phyloP scores from a whole-genome alignment of 2,113 vertebrate species.

The Amblyornis subalaris region DNA sequence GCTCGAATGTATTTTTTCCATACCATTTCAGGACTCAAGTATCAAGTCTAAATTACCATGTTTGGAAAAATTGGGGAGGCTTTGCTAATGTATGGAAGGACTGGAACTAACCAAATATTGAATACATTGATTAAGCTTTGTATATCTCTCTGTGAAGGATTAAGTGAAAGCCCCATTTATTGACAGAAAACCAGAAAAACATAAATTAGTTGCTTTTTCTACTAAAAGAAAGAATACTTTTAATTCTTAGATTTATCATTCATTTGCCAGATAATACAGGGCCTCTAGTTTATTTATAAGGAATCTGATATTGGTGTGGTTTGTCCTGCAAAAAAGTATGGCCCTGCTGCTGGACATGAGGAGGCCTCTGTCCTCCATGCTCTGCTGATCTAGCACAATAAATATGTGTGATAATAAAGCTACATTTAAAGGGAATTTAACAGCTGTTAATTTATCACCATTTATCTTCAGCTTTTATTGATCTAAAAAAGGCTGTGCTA shows the following conservation, averaged over 20 bases:
- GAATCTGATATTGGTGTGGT: background rate
- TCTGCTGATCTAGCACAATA: background rate
- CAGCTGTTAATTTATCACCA: background rate
- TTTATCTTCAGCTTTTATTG: background rate
- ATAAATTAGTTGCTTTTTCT: background rate
- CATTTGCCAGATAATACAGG: background rate
- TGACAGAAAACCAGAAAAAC: background rate
- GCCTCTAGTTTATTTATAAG: background rate
- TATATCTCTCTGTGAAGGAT: background rate
- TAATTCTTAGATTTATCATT: background rate
- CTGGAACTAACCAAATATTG: background rate
- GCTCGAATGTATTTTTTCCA: background rate
- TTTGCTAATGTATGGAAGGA: background rate
- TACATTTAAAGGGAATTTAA: slow-evolving; percentile 8
- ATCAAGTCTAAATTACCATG: background rate
- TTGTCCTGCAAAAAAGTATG: background rate
- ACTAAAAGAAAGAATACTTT: background rate
- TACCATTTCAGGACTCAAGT: background rate
- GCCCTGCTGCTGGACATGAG: background rate
- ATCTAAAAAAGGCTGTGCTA: background rate
- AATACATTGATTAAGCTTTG: background rate
- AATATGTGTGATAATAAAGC: background rate
- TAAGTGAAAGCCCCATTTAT: background rate
- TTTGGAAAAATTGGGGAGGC: background rate
- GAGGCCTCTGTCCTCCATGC: background rate